Conservation (phyloP, 2,888 invertebrate species). For the Campoletis raptor region DNA sequence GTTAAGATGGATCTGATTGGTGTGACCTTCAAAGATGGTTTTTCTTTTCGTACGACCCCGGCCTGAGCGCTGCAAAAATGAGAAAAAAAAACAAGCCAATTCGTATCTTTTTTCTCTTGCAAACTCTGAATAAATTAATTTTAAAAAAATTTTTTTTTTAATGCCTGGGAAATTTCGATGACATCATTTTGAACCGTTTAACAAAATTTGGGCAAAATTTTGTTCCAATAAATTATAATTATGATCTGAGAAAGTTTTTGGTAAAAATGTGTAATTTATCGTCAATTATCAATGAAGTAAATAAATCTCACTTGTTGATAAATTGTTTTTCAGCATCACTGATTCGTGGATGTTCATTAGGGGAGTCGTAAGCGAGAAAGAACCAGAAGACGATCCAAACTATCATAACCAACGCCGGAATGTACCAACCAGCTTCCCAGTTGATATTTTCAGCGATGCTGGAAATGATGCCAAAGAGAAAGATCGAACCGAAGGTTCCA, state of each 20-base stretch:
- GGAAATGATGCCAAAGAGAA: slow-evolving; percentile 90
- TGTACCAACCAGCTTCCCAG: slow-evolving; percentile 90
- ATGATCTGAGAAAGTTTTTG: too few relatives aligned
- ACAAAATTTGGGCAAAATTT: too few relatives aligned
- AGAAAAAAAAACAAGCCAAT: background rate
- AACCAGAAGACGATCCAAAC: slow-evolving; percentile 88
- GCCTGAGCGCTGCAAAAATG: slow-evolving; percentile 84
- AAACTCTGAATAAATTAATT: background rate
- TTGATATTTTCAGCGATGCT: slow-evolving; percentile 87
- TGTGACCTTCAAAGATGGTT: slow-evolving; percentile 84
- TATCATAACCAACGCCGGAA: slow-evolving; percentile 87
- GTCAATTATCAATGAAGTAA: background rate
- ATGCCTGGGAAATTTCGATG: too few relatives aligned
- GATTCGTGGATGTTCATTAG: slow-evolving; percentile 88
- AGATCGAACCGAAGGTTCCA: slow-evolving; percentile 90
- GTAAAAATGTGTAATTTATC: too few relatives aligned
- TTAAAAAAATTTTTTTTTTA: too few relatives aligned
- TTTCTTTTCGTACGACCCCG: slow-evolving; percentile 72
- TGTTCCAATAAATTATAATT: too few relatives aligned
- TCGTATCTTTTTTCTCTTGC: background rate
- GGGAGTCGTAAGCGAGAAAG: slow-evolving; percentile 88
- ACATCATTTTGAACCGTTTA: too few relatives aligned
- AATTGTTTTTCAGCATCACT: slow-evolving; percentile 88
- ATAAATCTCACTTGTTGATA: slow-evolving; percentile 83
- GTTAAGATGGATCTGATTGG: slow-evolving; percentile 88